Base-by-base conservation (phyloP, 2,797 vertebrate species). In the Pseudopleuronectes americanus region DNA sequence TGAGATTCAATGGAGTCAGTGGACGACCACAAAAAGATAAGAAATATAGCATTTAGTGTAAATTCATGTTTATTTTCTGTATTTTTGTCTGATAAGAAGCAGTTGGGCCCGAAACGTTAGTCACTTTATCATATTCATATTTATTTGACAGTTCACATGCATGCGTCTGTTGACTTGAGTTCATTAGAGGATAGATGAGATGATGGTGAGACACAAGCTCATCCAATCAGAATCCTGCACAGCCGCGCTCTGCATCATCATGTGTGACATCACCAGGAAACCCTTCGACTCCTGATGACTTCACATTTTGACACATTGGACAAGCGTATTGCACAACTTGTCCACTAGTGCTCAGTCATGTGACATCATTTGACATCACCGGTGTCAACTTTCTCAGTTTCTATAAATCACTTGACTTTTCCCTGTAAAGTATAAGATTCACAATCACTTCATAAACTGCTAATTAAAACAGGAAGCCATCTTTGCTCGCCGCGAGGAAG, bases 401-500 rank as follows among this genome's bases (percentile, higher is more conserved):
- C n/a, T 21, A 16, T 3, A 53, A 38, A 49, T 31, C 23, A 28
- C 5, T n/a, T 2, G 13, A 21, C 4, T 16, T 17, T 6, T 45
- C 45, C 22, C 12, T 14, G 41, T 43, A 43, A 43, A 43, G 41
- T 43, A 4, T 13, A 38, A 17, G 41, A 17, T 43, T 6, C 41
- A 17, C 14, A 17, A 43, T 55, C 6, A 55, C 43, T 22, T 51
- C 23, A n/a, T 38, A 38, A 38, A 13, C 36, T 38, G 12, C 16
- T 43, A 54, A 64, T 33, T 63, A 38, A 16, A 10, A 6, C 9
- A 47, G 48, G 38, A 45, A 49, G 64, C 47, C 59, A 8, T 57
- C 58, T 56, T 9, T 14, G 13, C 22, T 61, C 63, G 72, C 51
- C 68, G n/a, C 28, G 43, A 58, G 48, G 43, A 51, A 53, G 31